Conservation (phyloP, 2,113 vertebrate species). For the Ochotona curzoniae region DNA sequence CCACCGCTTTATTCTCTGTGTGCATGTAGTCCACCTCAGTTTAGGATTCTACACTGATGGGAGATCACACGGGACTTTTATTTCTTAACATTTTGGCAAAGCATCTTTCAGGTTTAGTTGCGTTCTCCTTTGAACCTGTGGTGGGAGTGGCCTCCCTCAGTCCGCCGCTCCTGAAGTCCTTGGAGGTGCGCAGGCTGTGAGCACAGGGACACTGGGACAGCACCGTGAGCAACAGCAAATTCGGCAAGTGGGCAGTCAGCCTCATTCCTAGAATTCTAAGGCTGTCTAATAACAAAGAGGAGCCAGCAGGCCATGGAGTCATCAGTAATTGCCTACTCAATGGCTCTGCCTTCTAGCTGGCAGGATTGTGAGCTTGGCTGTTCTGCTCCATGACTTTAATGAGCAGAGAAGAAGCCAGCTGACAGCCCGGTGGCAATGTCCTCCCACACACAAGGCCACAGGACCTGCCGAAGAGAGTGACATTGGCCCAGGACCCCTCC, state of each 20-base stretch:
- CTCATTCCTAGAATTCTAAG: background rate
- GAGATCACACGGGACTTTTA: background rate
- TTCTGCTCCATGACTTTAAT: background rate
- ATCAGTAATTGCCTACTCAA: background rate
- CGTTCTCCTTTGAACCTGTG: background rate
- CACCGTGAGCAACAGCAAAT: no score
- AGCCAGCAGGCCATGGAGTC: background rate
- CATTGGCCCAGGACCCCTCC: background rate
- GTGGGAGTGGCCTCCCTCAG: no score
- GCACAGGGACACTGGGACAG: no score
- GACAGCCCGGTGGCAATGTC: background rate
- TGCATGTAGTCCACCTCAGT: background rate
- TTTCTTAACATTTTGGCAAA: background rate
- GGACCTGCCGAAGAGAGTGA: background rate
- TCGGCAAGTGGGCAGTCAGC: rapidly evolving
- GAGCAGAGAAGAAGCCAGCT: background rate
- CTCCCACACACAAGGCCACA: background rate
- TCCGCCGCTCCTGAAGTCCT: background rate
- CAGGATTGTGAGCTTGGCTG: background rate
- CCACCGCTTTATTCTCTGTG: background rate
- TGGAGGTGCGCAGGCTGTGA: no score
- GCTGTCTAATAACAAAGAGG: background rate
- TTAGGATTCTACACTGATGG: background rate
- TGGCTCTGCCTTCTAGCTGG: background rate
- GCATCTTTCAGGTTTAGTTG: background rate